Conservation (phyloP, 2,113 vertebrate species). For the Carettochelys insculpta region DNA sequence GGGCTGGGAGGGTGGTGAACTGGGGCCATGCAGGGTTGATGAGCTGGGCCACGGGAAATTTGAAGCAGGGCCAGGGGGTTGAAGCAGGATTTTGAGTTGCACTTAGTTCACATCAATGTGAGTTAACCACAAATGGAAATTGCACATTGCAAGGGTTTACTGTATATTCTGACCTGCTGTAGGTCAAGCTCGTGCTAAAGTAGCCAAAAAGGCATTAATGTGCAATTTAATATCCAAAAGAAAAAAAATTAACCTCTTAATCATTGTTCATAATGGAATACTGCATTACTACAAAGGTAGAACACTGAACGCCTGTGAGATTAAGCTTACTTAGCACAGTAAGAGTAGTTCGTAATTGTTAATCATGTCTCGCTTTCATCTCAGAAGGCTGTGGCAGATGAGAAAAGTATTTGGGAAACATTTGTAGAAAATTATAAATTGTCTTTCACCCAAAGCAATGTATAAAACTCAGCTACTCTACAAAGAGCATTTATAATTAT, state of each 20-base stretch:
- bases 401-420: background rate
- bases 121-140: too few species aligned
- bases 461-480: background rate
- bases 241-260: too few species aligned
- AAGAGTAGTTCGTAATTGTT: background rate
- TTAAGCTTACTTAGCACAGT: background rate
- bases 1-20: too few species aligned
- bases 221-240: background rate
- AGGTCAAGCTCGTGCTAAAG: fast-evolving
- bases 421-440: background rate
- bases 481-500: background rate
- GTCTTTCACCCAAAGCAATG: background rate
- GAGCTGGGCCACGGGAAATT: too few species aligned
- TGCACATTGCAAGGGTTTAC: too few species aligned
- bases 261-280: background rate
- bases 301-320: background rate
- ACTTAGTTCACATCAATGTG: too few species aligned
- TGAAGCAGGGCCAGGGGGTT: too few species aligned
- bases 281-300: background rate
- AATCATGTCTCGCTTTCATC: background rate
- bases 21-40: too few species aligned
- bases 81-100: too few species aligned
- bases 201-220: fast-evolving
- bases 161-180: fast-evolving
- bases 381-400: background rate